phyloP scores from a whole-genome alignment of 1,140 invertebrate species.

The Caenorhabditis remanei region DNA sequence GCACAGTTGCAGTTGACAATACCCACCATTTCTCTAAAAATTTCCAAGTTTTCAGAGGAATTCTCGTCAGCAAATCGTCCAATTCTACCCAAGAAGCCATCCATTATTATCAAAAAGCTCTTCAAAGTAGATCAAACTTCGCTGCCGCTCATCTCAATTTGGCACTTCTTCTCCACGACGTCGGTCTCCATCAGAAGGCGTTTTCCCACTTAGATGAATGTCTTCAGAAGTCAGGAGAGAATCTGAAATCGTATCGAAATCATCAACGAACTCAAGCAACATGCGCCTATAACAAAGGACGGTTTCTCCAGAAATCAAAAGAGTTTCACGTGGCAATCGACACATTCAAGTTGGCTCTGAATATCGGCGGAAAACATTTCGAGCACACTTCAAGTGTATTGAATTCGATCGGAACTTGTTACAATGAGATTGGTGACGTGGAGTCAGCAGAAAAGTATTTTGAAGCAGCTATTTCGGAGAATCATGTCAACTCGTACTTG shows the following conservation, averaged over 20 bases:
- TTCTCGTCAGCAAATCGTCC: neutral
- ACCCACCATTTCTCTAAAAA: too few relatives aligned
- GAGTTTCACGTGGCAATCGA: constrained; percentile 28
- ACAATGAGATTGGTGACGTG: constrained; percentile 34
- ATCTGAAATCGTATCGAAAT: constrained; percentile 9
- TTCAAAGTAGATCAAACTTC: constrained; percentile 5
- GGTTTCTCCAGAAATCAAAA: neutral
- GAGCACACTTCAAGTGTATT: constrained; percentile 22
- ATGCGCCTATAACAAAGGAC: constrained; percentile 40
- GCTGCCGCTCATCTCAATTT: constrained; percentile 28
- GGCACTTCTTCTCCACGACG: constrained; percentile 15
- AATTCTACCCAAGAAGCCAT: neutral
- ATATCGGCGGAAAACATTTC: neutral
- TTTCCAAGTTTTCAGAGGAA: constrained; percentile 7
- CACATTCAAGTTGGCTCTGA: constrained; percentile 10
- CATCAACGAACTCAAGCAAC: neutral
- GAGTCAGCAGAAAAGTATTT: constrained; percentile 16
- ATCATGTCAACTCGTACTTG: constrained; percentile 41
- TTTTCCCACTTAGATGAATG: neutral
- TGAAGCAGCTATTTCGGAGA: neutral
- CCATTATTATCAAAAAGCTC: constrained; percentile 9
- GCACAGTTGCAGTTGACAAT: too few relatives aligned
- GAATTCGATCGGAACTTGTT: constrained; percentile 2
- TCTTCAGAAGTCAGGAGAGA: neutral
- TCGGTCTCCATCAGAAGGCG: neutral